Percentiles rank a stretch among this genome's conserved stretches.
These are phyloP conservation scores for Drosophila flavopinicola DNA, from an alignment of 2,888 invertebrate species.

Conservation along the genomic window DNA sequence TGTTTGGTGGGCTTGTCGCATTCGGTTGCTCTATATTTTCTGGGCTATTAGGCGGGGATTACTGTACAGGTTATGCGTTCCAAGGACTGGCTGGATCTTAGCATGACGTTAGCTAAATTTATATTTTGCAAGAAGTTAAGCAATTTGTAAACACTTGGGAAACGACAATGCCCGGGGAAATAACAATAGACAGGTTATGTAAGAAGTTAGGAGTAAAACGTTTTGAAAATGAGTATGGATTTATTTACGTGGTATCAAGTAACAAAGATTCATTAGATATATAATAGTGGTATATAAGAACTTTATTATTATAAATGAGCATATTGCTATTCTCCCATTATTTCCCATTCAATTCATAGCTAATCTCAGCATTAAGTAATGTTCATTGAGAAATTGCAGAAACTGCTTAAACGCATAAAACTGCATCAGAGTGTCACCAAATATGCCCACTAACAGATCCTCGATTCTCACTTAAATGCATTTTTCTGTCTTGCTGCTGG, in stretches of 20 bases:
- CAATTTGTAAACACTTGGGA: conserved; percentile 54
- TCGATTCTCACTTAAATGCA: conserved; percentile 41
- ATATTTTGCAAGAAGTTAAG: conserved; percentile 62
- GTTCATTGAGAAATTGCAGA: background rate
- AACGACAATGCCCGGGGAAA: conserved; percentile 30
- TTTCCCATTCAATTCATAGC: too few species aligned
- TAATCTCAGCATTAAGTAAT: background rate
- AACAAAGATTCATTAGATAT: background rate
- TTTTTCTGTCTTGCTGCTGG: conserved; percentile 12
- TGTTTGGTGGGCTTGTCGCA: conserved; percentile 66
- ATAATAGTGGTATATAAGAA: background rate
- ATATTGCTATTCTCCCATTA: too few species aligned
- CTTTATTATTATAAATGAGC: background rate
- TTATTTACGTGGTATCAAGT: conserved; percentile 2
- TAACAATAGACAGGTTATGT: conserved; percentile 53
- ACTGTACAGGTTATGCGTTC: conserved; percentile 48
- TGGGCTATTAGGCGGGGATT: conserved; percentile 54
- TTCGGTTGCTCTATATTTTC: conserved; percentile 59
- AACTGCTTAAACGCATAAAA: conserved; percentile 39
- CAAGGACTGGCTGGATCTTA: conserved; percentile 29
- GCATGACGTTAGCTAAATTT: conserved; percentile 54
- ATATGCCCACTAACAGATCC: conserved; percentile 28
- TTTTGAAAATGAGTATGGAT: conserved; percentile 16
- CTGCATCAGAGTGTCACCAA: conserved; percentile 25
- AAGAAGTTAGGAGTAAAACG: conserved; percentile 64